These are phyloP conservation scores for Tipula confusa DNA, from an alignment of 2,888 invertebrate species.

Conservation along the genomic window DNA sequence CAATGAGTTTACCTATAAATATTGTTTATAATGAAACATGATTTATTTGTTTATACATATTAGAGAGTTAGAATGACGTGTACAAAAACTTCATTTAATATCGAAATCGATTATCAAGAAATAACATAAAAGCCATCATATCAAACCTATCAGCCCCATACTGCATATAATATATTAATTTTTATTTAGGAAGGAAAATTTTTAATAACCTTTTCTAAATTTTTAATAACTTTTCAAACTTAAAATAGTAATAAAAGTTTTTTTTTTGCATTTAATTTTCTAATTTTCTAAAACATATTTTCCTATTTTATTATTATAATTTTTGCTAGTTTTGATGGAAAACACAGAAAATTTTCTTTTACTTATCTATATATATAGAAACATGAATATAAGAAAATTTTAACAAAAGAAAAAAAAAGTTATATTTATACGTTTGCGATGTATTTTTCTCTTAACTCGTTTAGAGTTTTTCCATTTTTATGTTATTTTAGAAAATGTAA, in stretches of 20 bases:
- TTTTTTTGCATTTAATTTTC: background rate
- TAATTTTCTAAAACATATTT: background rate
- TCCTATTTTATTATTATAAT: background rate
- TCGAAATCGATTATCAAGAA: no score
- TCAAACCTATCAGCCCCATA: no score
- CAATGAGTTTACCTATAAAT: no score
- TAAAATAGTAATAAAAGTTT: background rate
- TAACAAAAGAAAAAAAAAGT: background rate
- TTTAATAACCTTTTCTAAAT: background rate
- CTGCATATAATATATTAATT: no score
- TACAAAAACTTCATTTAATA: no score
- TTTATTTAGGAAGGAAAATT: background rate
- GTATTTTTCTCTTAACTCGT: background rate
- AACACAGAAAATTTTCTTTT: background rate
- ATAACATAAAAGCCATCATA: background rate
- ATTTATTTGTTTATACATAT: no score
- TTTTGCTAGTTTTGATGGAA: background rate
- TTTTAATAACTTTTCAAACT: background rate
- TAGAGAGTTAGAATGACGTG: no score
- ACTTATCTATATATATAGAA: background rate
- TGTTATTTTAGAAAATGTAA: background rate
- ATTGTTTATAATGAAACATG: no score
- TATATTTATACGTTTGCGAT: background rate
- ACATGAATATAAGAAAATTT: background rate
- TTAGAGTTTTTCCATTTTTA: background rate